Percentiles rank a stretch among this genome's conserved stretches.
These are phyloP conservation scores for Heliothis subflexa DNA, from an alignment of 1,140 invertebrate genomes.

Conservation along the genomic window DNA sequence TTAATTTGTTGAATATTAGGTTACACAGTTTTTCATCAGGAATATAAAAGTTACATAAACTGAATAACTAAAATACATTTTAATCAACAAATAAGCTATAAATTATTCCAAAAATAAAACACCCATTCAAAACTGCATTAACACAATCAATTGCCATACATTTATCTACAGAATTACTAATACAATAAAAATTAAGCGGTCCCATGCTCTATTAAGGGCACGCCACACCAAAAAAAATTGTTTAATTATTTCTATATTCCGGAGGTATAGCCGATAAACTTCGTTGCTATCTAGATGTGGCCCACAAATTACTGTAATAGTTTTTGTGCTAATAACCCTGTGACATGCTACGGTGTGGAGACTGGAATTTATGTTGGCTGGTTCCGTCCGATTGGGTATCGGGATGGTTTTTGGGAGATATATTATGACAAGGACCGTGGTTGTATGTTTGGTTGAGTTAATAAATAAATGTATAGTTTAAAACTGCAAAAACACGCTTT, in stretches of 20 bases:
- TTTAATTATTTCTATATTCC: constrained; percentile 44
- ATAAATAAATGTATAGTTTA: too few species aligned
- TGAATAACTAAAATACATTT: constrained; percentile 33
- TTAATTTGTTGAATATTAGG: too few species aligned
- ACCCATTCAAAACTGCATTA: constrained; percentile 9
- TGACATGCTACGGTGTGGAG: constrained; percentile 55
- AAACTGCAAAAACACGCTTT: too few species aligned
- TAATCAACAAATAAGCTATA: not conserved
- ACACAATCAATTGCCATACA: constrained; percentile 4
- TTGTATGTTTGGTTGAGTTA: too few species aligned
- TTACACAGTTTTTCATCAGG: too few species aligned
- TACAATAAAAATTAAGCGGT: constrained; percentile 36
- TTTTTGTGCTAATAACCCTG: constrained; percentile 62
- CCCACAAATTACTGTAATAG: constrained; percentile 68
- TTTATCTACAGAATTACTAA: not conserved
- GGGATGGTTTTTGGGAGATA: constrained; percentile 24
- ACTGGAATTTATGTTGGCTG: constrained; percentile 5
- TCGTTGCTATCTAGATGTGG: constrained; percentile 61
- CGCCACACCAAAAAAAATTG: constrained; percentile 36
- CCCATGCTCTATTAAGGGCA: constrained; percentile 27
- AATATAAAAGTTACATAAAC: too few species aligned
- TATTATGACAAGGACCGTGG: too few species aligned
- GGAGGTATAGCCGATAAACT: constrained; percentile 51
- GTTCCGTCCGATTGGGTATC: not conserved
- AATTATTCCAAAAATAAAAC: not conserved